These are phyloP conservation scores for Apamea sordens DNA, from an alignment of 2,888 invertebrate genomes.

Conservation along the genomic window DNA sequence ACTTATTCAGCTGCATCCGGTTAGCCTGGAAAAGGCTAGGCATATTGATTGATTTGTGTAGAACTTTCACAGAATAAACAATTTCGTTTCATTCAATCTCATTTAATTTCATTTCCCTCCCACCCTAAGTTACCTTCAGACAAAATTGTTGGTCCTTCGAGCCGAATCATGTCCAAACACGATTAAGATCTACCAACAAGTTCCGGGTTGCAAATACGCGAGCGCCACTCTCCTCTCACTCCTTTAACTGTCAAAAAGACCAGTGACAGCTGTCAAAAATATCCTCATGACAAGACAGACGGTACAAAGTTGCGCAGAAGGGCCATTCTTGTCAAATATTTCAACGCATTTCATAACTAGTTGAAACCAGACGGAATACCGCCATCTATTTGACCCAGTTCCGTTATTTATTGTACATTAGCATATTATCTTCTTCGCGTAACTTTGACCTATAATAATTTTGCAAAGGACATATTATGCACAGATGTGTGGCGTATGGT, in stretches of 20 bases:
- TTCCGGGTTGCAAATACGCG: too few relatives aligned
- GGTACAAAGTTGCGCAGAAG: background rate
- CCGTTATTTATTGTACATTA: conserved; percentile 69
- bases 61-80: too few relatives aligned
- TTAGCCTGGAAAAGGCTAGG: too few relatives aligned
- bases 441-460: conserved; percentile 86
- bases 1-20: too few relatives aligned
- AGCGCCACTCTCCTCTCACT: conserved; percentile 7
- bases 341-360: conserved; percentile 31
- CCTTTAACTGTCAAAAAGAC: background rate
- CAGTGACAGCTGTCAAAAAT: conserved; percentile 6
- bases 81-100: too few relatives aligned
- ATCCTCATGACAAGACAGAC: conserved; percentile 13
- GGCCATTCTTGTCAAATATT: conserved; percentile 26
- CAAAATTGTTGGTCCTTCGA: too few relatives aligned
- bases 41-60: too few relatives aligned
- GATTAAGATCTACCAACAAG: too few relatives aligned
- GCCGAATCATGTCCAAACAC: too few relatives aligned
- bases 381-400: conserved; percentile 70
- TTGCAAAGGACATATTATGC: conserved; percentile 79
- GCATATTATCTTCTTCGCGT: conserved; percentile 76
- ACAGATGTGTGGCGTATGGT: conserved; percentile 43
- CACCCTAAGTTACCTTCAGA: too few relatives aligned
- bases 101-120: too few relatives aligned
- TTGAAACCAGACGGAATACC: conserved; percentile 42